Evolutionary conservation across 2,113 vertebrate species (phyloP), one percentile per base, ranked within the genome.

Genomic region (Nycticryphes semicollaris): DNA sequence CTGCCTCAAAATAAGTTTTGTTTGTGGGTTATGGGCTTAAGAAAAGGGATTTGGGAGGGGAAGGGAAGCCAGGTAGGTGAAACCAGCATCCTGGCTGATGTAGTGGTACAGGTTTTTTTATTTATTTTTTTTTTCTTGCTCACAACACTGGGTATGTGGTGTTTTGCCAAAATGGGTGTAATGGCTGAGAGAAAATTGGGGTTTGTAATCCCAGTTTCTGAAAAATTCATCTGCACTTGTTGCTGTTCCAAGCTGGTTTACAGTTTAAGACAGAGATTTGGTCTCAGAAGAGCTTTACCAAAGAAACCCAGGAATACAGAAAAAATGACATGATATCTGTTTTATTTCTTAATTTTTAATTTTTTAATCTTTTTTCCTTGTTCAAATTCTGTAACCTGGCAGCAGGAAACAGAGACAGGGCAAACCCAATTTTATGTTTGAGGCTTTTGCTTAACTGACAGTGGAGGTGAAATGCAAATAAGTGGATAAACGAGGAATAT

Each of bases 401-500:
- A 89, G 57, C 48, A 82, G 56, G 72, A 78, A 82, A 53, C 16
- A 45, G 35, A 82, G 74, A n/a, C n/a, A 69, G 75, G 47, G 19
- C 66, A 87, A 91, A 72, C 37, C 3, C 4, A 37, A 0, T 66
- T 82, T 66, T 87, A 30, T 51, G 20, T 82, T 73, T 50, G 45
- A 89, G 83, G 67, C 50, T 91, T 92, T 87, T 93, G 45, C 83
- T 57, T 80, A 43, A 47, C 35, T 84, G 86, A 68, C 92, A 81
- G 68, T 4, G 6, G 90, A 81, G 80, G 18, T 88, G 83, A 89
- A 88, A 75, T 82, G 83, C 76, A 78, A 92, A 6, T 84, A 78
- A 94, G 53, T 78, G 77, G 64, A 86, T 84, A 45, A 78, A 82
- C 66, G 89, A 94, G 90, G 66, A 89, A 74, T 92, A 13, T 37